Base-by-base conservation (phyloP, 2,797 vertebrate species). In the Mormyrus hasselquistii region DNA sequence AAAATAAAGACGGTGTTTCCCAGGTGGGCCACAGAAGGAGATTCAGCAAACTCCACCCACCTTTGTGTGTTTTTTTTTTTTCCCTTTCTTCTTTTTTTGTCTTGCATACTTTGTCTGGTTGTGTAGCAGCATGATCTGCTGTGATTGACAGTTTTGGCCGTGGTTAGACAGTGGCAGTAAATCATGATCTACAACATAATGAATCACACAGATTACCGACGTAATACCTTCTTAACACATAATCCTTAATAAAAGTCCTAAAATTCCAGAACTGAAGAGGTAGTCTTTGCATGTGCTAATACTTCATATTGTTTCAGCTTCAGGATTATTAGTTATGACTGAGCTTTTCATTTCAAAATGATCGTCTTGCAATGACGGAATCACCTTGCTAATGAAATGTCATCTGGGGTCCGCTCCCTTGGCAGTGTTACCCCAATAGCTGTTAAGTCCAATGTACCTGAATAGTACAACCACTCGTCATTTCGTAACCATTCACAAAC, bases 151-250 rank as follows among this genome's bases (percentile, higher is more conserved):
- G 44, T 34, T 52, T 65, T 62, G 38, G 88, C 44, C 91, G 59
- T 89, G 65, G 65, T 86, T 90, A 88, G 29, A 88, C 84, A 57
- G 76, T 90, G 87, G 55, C 87, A 86, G 55, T 87, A 87, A 88
- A 73, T 89, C 92, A 88, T 90, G 8, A 65, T 87, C 52, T 91
- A 79, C 90, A 89, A 44, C 62, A 25, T 47, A 90, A 93, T 59
- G 90, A 89, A 89, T 91, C n/a, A 19, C 91, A 92, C 82, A 91
- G 57, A 91, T 91, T 49, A 84, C 90, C 94, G 93, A 93, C 92
- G 94, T 92, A 94, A 94, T 90, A 76, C 29, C 69, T 14, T 41
- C 10, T 14, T 34, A 38, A 38, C 59, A 25, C 59, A 10, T 4
- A 65, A 65, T 65, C 22, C 22, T 9, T 22, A 76, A 76, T 34